Evolutionary conservation across 2,797 vertebrate species (phyloP).

Genomic region (Tarsius wallacei): DNA sequence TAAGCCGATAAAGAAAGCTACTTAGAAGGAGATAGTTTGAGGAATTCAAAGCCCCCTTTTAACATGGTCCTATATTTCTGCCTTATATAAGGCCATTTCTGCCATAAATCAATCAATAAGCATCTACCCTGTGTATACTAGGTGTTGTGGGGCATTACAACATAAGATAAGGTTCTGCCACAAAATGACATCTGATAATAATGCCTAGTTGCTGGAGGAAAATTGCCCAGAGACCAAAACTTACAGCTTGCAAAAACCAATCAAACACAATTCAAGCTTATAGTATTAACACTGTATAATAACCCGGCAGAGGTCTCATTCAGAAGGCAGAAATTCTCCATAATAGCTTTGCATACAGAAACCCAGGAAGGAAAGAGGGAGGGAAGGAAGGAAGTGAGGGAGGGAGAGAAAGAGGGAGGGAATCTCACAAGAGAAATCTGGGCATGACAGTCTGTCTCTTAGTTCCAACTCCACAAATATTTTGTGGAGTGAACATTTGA

Average conservation of each 20-base stretch:
- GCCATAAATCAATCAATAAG: neutral
- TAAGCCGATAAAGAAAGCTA: neutral
- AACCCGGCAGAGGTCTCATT: neutral
- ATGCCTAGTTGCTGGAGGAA: neutral
- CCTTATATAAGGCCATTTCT: neutral
- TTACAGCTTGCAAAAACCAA: neutral
- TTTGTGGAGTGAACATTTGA: neutral
- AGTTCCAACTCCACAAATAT: neutral
- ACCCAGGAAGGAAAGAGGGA: neutral
- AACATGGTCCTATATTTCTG: neutral
- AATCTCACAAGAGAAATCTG: neutral
- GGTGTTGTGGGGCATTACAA: neutral
- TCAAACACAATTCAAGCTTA: neutral
- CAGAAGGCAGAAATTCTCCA: neutral
- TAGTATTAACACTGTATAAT: neutral
- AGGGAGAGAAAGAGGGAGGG: neutral
- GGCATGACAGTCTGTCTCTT: neutral
- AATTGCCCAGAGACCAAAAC: neutral
- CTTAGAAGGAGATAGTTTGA: neutral
- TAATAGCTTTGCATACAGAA: neutral
- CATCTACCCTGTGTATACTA: neutral
- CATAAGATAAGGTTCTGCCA: neutral
- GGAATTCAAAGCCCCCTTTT: neutral
- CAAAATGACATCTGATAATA: neutral
- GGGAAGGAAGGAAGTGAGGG: neutral